These are phyloP conservation scores for Drosophila maculinotata DNA, from an alignment of 2,888 invertebrate genomes.

Conservation along the genomic window DNA sequence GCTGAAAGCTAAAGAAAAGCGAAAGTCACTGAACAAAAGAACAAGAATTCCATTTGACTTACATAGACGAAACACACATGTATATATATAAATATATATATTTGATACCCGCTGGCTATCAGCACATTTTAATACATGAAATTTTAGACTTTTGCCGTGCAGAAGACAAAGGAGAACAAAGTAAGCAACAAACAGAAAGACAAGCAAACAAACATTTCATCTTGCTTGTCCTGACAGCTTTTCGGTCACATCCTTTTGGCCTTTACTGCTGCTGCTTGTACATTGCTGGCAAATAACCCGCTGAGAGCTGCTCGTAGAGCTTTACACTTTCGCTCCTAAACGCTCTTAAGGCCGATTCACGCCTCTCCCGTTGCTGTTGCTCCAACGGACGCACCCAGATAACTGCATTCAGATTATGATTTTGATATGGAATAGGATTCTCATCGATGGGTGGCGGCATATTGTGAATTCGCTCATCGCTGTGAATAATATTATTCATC, in stretches of 20 bases:
- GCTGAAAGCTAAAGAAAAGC: conserved; percentile 27
- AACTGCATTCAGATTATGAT: conserved; percentile 16
- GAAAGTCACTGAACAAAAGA: conserved; percentile 45
- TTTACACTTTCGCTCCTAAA: conserved; percentile 7
- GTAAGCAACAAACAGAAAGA: neutral
- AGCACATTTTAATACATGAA: conserved; percentile 12
- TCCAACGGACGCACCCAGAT: conserved; percentile 23
- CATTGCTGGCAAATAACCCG: neutral
- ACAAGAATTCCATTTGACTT: conserved; percentile 16
- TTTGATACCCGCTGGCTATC: neutral
- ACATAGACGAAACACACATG: conserved; percentile 2
- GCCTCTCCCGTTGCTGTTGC: conserved; percentile 7
- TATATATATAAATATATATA: neutral
- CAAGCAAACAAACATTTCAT: conserved; percentile 7
- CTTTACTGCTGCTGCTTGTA: neutral
- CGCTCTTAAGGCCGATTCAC: neutral
- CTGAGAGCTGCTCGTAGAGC: conserved; percentile 8
- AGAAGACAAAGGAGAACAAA: neutral
- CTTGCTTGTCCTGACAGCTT: neutral
- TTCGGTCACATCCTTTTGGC: neutral
- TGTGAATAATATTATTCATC: conserved; percentile 17
- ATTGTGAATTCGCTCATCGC: conserved; percentile 19
- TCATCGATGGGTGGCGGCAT: conserved; percentile 4
- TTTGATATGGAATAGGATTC: neutral
- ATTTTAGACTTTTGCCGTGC: conserved; percentile 23